A percentile compares a stretch with the other conserved stretches of the same genome.
These are phyloP conservation scores for Sphenodon punctatus DNA, from an alignment of 2,797 vertebrate species.

Conservation along the genomic window DNA sequence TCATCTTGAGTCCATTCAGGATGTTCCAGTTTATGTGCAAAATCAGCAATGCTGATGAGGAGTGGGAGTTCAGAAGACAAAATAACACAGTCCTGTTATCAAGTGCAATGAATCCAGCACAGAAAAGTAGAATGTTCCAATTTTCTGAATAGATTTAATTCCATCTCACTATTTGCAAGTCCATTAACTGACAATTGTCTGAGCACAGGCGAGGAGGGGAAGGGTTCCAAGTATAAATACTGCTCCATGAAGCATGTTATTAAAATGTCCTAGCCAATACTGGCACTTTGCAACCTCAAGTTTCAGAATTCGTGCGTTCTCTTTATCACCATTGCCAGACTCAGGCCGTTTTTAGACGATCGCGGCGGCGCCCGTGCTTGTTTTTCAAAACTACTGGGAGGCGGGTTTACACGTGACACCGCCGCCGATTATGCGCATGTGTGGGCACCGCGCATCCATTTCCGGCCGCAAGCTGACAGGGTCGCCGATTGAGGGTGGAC, in stretches of 20 bases:
- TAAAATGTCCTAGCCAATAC: slow-evolving; percentile 62
- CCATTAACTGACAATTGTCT: slow-evolving; percentile 42
- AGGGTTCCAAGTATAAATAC: slow-evolving; percentile 56
- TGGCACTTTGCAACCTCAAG: slow-evolving; percentile 34
- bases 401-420: too few species aligned
- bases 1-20: slow-evolving; percentile 13
- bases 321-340: slow-evolving; percentile 29
- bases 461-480: too few species aligned
- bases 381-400: too few species aligned
- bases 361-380: too few species aligned
- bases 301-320: background rate
- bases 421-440: too few species aligned
- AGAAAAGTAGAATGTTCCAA: slow-evolving; percentile 29
- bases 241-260: slow-evolving; percentile 55
- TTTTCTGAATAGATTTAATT: slow-evolving; percentile 49
- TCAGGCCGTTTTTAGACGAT: too few species aligned
- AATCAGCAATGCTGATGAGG: slow-evolving; percentile 22
- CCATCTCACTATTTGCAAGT: slow-evolving; percentile 33
- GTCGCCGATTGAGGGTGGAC: too few species aligned
- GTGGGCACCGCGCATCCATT: too few species aligned
- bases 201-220: slow-evolving; percentile 18
- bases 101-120: slow-evolving; percentile 34
- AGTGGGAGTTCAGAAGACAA: slow-evolving; percentile 44
- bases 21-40: slow-evolving; percentile 38
- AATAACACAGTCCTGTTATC: slow-evolving; percentile 12